A percentile compares a stretch with the other conserved stretches of the same genome.
Evolutionary conservation across 2,888 invertebrate genomes (phyloP).

Genomic region (Esperia sulphurella): DNA sequence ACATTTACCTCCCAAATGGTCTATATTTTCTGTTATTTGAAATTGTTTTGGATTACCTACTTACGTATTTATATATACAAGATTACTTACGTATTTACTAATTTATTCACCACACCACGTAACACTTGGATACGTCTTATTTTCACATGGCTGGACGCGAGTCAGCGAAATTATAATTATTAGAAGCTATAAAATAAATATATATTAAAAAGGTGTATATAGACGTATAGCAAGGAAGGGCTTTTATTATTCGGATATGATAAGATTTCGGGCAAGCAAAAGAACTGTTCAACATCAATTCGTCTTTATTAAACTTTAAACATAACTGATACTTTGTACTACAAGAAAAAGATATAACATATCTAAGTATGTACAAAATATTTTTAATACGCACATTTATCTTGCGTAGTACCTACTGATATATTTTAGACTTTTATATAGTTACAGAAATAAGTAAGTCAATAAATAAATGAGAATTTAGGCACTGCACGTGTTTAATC

Average conservation of each 20-base stretch:
- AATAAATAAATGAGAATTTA: slow-evolving; percentile 67
- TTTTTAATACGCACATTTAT: slow-evolving; percentile 41
- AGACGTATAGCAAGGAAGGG: no score
- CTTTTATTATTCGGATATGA: neutral
- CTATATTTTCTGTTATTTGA: no score
- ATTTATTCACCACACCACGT: no score
- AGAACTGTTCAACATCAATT: slow-evolving; percentile 57
- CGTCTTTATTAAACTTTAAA: slow-evolving; percentile 73
- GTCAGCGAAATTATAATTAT: no score
- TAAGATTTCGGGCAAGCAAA: slow-evolving; percentile 12
- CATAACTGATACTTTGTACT: slow-evolving; percentile 72
- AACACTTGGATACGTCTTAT: no score
- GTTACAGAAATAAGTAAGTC: slow-evolving; percentile 41
- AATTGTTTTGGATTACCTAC: neutral
- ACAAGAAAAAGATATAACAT: slow-evolving; percentile 64
- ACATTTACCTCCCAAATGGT: no score
- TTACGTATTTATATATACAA: no score
- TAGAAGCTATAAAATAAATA: no score
- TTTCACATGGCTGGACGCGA: no score
- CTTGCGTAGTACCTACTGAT: slow-evolving; percentile 33
- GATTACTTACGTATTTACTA: no score
- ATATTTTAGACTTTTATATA: slow-evolving; percentile 40
- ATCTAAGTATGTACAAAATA: slow-evolving; percentile 61
- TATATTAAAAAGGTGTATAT: no score
- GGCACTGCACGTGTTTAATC: slow-evolving; percentile 72